Conservation (phyloP, 2,888 invertebrate genomes). For the Cremastinae sp. region DNA sequence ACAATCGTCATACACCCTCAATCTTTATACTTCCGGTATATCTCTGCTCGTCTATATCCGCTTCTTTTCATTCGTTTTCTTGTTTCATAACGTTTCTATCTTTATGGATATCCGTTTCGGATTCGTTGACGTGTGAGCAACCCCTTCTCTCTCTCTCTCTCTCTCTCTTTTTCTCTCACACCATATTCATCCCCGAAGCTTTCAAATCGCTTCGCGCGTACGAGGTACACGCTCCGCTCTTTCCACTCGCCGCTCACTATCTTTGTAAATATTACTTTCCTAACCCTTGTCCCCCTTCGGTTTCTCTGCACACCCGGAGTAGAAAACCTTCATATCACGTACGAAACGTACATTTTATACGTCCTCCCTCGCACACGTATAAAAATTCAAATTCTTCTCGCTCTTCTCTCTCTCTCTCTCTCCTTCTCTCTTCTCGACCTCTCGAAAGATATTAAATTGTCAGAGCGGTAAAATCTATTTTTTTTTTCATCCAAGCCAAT, state of each 20-base stretch:
- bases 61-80: constrained; percentile 2
- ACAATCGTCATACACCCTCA: constrained; percentile 18
- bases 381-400: constrained; percentile 16
- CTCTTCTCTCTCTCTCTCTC: constrained; percentile 1
- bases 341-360: constrained; percentile 27
- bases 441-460: too few species aligned
- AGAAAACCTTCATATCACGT: constrained; percentile 35
- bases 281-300: background rate
- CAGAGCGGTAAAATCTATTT: too few species aligned
- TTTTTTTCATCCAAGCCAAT: too few species aligned
- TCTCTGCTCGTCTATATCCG: background rate
- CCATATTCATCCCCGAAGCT: background rate
- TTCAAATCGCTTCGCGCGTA: constrained; percentile 5
- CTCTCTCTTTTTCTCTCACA: constrained; percentile 7
- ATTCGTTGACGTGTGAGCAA: constrained; percentile 24
- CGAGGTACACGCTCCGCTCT: background rate
- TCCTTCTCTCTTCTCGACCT: background rate
- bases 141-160: background rate
- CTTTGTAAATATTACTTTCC: constrained; percentile 8
- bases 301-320: background rate
- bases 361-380: background rate
- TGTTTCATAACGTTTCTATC: constrained; percentile 14
- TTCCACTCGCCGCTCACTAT: background rate
- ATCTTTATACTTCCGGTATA: constrained; percentile 28
- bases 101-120: constrained; percentile 39